Evolutionary conservation across 35 echinoderm and acorn worm genomes (phyloP), one percentile per base, ranked within the genome.

Genomic region (Nesometra sesokonis): DNA sequence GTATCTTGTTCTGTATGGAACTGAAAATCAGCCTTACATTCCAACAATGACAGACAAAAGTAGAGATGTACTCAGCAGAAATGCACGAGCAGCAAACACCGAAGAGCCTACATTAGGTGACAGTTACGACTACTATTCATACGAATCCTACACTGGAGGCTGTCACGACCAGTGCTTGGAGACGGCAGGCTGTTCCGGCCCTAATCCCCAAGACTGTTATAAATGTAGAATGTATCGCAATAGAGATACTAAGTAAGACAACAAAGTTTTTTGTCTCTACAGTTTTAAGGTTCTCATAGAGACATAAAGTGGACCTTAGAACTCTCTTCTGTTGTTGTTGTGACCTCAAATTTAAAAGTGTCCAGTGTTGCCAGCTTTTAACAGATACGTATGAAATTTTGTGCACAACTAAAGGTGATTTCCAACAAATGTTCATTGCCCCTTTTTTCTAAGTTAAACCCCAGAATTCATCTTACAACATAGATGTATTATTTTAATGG

Each of bases 1-100:
- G 96, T 80, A 78, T 30, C 83, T 94, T 34, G 82, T 90, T n/a
- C 76, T 99, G 85, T 92, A 99, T 27, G 96, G 96, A 32, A 99
- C 96, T 2, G 90, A 88, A 29, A 27, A 5, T 9, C 21, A 5
- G 21, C 52, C 8, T 19, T 3, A 19, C 21, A 3, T 67, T 11
- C 52, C 11, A 67, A 27, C 8, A 67, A 19, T 9, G 23, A 67
- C 52, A 67, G 23, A 67, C 23, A 11, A 67, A 67, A 19, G 8
- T 67, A 19, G 2, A 2, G 21, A 9, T 17, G 21, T 27, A 19
- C 52, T 17, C 52, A 27, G 52, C 52, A 67, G 52, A 27, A 67
- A 67, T 2, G 8, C 23, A 19, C 52, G 52, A 13, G 8, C 9
- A 27, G 21, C 23, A 2, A 27, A 67, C 4, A 43, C 39, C 4